These are phyloP conservation scores for Holothuria glaberrima DNA, from an alignment of 35 echinoderm and acorn worm species.

Conservation along the genomic window DNA sequence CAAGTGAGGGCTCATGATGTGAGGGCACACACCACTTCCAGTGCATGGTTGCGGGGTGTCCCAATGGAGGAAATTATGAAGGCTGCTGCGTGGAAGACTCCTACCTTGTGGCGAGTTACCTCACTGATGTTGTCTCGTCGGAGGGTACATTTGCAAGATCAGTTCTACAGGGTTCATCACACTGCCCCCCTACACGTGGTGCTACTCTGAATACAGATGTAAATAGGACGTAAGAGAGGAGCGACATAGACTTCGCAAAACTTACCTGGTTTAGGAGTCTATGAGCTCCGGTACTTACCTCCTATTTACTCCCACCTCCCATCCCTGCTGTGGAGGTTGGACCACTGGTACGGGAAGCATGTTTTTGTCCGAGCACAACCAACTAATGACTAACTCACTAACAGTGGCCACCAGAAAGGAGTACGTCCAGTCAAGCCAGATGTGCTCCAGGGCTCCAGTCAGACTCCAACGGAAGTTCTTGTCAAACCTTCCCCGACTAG, in stretches of 20 bases:
- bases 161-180: not conserved
- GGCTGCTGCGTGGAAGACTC: conserved; percentile 8
- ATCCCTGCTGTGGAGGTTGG: not conserved
- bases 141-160: conserved; percentile 10
- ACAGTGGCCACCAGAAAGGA: not conserved
- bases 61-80: not conserved
- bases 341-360: conserved; percentile 21
- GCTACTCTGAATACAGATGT: conserved; percentile 25
- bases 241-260: not conserved
- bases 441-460: not conserved
- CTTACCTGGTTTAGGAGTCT: no score
- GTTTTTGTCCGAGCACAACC: conserved; percentile 12
- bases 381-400: not conserved
- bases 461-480: not conserved
- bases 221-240: conserved; percentile 26
- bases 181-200: not conserved
- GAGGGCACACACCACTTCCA: not conserved
- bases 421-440: not conserved
- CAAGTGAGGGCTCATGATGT: not conserved
- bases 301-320: conserved; percentile 2
- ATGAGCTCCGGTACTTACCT: no score
- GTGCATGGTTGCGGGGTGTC: not conserved
- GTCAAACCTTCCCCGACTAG: not conserved
- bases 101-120: not conserved
- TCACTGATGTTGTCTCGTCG: not conserved